Conservation (phyloP, 2,113 vertebrate species). For the Calidris pygmaea region DNA sequence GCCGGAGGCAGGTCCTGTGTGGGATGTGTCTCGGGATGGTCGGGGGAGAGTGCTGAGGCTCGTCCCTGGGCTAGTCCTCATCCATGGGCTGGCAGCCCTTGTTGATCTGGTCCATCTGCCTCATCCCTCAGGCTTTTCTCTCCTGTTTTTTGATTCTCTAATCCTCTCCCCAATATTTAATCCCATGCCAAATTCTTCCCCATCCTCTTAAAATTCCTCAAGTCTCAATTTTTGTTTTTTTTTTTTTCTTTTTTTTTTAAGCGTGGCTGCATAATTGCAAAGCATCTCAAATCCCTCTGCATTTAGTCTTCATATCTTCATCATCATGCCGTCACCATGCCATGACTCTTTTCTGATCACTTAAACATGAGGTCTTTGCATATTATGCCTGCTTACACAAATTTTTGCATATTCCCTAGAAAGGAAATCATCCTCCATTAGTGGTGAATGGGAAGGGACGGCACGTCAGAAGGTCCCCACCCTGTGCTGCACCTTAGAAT, state of each 20-base stretch:
- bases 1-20: not conserved
- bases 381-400: not conserved
- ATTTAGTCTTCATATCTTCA: not conserved
- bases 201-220: not conserved
- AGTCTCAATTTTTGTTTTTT: not conserved
- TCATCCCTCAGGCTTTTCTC: not conserved
- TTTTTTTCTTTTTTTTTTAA: not conserved
- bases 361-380: not conserved
- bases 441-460: fast-evolving
- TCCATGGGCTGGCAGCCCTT: not conserved
- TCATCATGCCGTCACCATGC: too few species aligned
- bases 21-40: not conserved
- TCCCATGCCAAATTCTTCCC: not conserved
- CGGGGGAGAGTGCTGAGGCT: not conserved
- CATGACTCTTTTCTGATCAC: not conserved
- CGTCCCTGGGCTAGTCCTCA: not conserved
- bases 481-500: not conserved
- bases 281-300: not conserved
- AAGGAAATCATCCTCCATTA: not conserved
- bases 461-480: not conserved
- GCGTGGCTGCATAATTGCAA: not conserved
- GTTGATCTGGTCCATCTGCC: not conserved
- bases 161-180: not conserved
- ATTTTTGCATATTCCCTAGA: not conserved
- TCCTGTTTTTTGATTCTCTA: not conserved